Percentiles rank a stretch among this genome's conserved stretches.
Evolutionary conservation across 2,113 vertebrate genomes (phyloP).

Genomic region (Petromus typicus): DNA sequence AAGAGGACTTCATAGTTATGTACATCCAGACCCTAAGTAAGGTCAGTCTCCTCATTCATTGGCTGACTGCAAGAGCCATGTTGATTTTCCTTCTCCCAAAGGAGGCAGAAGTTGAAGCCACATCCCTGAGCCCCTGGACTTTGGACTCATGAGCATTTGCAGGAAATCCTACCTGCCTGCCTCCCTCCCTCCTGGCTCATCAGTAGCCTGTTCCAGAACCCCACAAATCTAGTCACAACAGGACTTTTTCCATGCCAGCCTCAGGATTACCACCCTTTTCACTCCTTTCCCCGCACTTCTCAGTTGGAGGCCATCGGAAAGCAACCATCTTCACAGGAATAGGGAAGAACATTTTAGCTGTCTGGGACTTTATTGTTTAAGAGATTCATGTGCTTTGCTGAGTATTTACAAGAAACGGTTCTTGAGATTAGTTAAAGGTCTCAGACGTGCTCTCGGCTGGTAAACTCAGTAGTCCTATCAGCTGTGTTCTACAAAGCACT

Average conservation of each 20-base stretch:
- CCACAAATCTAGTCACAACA: background rate
- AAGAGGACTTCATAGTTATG: background rate
- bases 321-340: conserved; percentile 17
- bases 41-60: background rate
- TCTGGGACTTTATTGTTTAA: conserved; percentile 27
- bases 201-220: background rate
- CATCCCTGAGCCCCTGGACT: background rate
- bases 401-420: conserved; percentile 61
- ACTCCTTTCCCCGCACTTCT: background rate
- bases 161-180: background rate
- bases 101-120: background rate
- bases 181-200: background rate
- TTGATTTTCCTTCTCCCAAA: background rate
- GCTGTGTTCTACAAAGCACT: conserved; percentile 46
- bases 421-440: conserved; percentile 53
- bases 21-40: background rate
- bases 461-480: conserved; percentile 39
- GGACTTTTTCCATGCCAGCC: background rate
- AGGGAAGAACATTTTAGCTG: background rate
- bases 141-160: background rate
- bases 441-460: conserved; percentile 55
- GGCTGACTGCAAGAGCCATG: background rate
- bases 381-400: conserved; percentile 38
- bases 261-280: accelerated
- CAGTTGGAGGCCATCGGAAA: background rate